Percentiles rank a stretch among this genome's conserved stretches.
Evolutionary conservation across 2,888 invertebrate genomes (phyloP).

Genomic region (Drosophila borborema): DNA sequence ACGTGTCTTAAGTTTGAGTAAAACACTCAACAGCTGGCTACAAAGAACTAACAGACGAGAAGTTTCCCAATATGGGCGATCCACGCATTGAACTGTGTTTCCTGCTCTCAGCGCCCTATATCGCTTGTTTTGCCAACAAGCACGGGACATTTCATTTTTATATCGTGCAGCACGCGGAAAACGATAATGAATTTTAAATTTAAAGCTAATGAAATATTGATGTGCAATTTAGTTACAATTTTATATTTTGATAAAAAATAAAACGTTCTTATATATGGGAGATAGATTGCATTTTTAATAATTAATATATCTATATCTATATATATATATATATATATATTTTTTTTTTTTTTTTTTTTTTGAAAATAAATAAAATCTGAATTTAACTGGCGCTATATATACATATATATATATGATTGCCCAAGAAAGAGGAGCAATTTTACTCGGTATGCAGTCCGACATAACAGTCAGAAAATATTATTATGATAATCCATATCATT

Average conservation of each 20-base stretch:
- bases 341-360: background rate
- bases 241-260: constrained; percentile 2
- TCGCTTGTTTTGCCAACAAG: constrained; percentile 52
- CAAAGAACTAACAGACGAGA: constrained; percentile 34
- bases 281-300: background rate
- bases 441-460: too few species aligned
- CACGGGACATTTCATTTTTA: constrained; percentile 59
- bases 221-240: constrained; percentile 3
- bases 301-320: background rate
- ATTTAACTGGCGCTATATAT: background rate
- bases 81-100: constrained; percentile 54
- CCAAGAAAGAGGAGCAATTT: too few species aligned
- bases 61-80: constrained; percentile 55
- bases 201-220: background rate
- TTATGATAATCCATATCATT: background rate
- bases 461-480: too few species aligned
- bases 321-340: too few species aligned
- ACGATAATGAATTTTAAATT: background rate
- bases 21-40: constrained; percentile 42
- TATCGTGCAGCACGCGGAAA: constrained; percentile 3
- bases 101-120: constrained; percentile 51
- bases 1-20: background rate
- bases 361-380: background rate
- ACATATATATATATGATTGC: too few species aligned
- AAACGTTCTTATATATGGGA: background rate